These are phyloP conservation scores for Apteryx mantelli DNA, from an alignment of 2,113 vertebrate species.

Conservation along the genomic window DNA sequence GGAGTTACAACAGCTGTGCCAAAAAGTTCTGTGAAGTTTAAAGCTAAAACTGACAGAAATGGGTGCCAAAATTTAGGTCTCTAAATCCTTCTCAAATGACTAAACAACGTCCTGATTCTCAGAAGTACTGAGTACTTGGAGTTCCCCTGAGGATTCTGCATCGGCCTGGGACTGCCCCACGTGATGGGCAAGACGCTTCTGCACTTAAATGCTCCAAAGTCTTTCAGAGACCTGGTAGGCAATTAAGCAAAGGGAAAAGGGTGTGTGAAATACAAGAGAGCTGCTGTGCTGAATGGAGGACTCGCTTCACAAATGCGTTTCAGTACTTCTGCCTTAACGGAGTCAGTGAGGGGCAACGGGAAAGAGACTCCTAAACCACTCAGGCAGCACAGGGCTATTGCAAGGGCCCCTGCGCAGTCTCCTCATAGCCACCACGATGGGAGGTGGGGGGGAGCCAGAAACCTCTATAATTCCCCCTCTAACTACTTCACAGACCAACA, in stretches of 20 bases:
- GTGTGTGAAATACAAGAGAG: neutral
- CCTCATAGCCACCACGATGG: fast-evolving
- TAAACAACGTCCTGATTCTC: neutral
- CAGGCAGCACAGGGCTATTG: neutral
- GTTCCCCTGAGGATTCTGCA: neutral
- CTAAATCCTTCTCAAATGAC: neutral
- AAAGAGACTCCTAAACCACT: neutral
- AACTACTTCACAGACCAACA: neutral
- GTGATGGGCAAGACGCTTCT: neutral
- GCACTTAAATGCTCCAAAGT: neutral
- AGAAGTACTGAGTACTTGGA: neutral
- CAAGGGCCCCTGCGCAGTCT: neutral
- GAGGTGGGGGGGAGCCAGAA: neutral
- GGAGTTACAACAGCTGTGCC: neutral
- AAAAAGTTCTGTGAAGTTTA: neutral
- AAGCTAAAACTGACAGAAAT: neutral
- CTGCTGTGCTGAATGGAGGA: neutral
- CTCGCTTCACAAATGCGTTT: neutral
- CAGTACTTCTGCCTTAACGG: neutral
- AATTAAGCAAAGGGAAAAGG: neutral
- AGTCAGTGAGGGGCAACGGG: fast-evolving
- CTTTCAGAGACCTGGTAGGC: neutral
- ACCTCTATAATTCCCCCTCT: neutral
- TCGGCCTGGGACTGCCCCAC: neutral
- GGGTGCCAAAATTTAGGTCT: neutral